Evolutionary conservation across 2,888 invertebrate species (phyloP).

Genomic region (Xanthorhoe spadicearia): DNA sequence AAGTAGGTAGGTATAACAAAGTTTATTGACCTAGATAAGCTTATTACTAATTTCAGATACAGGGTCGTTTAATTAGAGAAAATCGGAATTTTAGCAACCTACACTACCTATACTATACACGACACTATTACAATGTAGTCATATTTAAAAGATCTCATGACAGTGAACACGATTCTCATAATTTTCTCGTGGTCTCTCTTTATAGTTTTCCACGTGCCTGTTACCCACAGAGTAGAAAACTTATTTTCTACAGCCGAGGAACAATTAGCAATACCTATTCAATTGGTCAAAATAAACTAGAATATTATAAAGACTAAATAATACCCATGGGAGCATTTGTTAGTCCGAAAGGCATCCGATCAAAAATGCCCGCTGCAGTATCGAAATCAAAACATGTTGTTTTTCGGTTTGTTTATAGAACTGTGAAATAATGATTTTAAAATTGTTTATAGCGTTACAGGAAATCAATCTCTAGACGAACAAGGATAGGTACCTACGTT

Average conservation of each 20-base stretch:
- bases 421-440: no score
- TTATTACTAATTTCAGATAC: background rate
- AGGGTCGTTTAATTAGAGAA: background rate
- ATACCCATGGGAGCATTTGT: background rate
- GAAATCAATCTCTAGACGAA: background rate
- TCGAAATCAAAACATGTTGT: no score
- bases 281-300: background rate
- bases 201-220: slow-evolving; percentile 55
- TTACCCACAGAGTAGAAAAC: slow-evolving; percentile 62
- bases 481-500: background rate
- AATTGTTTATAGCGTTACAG: background rate
- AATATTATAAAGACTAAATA: background rate
- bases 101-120: background rate
- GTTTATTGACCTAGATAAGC: slow-evolving; percentile 59
- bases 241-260: slow-evolving; percentile 54
- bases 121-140: slow-evolving; percentile 22
- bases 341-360: slow-evolving; percentile 1
- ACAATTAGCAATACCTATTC: slow-evolving; percentile 51
- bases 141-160: background rate
- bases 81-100: background rate
- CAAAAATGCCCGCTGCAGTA: background rate
- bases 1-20: slow-evolving; percentile 59
- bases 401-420: no score
- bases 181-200: slow-evolving; percentile 8
- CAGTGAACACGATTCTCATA: slow-evolving; percentile 7